Conservation (phyloP, 2,888 invertebrate genomes). For the Tachina grossa region DNA sequence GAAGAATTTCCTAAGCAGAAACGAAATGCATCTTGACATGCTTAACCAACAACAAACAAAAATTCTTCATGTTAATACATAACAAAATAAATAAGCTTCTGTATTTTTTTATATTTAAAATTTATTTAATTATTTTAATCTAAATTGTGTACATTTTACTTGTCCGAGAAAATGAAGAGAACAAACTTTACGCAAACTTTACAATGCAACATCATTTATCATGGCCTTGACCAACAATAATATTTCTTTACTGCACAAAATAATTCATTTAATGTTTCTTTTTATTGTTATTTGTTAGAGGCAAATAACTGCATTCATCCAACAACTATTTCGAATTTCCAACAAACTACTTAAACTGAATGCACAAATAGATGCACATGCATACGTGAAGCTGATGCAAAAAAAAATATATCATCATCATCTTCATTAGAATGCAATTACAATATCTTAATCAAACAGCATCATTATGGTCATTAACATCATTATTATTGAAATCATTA, state of each 20-base stretch:
- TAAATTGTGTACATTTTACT: not conserved
- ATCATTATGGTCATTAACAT: conserved; percentile 26
- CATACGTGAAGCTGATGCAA: no score
- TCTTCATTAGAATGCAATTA: conserved; percentile 3
- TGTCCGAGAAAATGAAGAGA: not conserved
- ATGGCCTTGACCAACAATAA: conserved; percentile 9
- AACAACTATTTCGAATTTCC: not conserved
- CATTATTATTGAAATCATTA: conserved; percentile 33
- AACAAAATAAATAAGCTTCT: no score
- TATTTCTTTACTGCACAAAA: not conserved
- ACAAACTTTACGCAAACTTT: not conserved
- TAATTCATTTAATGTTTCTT: not conserved
- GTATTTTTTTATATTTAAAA: no score
- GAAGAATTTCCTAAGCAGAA: no score
- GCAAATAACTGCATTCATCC: not conserved
- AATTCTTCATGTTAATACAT: no score
- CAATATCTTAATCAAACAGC: not conserved
- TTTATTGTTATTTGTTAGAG: not conserved
- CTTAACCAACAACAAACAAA: no score
- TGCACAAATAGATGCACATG: not conserved
- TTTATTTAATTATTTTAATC: no score
- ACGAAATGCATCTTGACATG: no score
- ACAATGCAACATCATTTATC: not conserved
- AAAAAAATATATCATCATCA: not conserved
- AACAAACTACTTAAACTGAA: not conserved